Conservation (phyloP, 2,888 invertebrate genomes). For the Rugalucina vietnamica region DNA sequence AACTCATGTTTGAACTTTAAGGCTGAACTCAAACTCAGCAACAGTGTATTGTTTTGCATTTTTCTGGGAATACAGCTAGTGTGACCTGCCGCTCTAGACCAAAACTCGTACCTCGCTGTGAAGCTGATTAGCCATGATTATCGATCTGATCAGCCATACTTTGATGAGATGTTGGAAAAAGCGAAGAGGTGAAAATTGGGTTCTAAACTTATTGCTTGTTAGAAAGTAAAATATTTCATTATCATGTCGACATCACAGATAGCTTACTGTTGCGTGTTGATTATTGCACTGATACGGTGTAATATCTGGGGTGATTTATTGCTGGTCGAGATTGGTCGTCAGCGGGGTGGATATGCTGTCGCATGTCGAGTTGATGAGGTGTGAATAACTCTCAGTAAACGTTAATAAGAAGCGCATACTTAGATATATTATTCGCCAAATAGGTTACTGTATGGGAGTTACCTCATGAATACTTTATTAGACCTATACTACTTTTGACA, state of each 20-base stretch:
- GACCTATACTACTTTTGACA: too few relatives aligned
- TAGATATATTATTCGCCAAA: too few relatives aligned
- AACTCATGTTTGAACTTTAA: too few relatives aligned
- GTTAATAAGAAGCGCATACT: too few relatives aligned
- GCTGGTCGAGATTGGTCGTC: background rate
- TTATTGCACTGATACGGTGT: background rate
- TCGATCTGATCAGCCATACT: background rate
- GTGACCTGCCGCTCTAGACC: too few relatives aligned
- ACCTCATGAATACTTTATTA: too few relatives aligned
- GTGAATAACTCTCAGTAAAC: too few relatives aligned
- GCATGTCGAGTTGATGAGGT: background rate
- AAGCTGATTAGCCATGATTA: background rate
- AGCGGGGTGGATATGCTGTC: background rate
- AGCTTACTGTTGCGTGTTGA: background rate
- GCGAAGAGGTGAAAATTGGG: constrained; percentile 5
- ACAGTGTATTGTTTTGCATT: too few relatives aligned
- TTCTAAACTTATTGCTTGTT: background rate
- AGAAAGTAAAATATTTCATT: background rate
- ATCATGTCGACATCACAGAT: background rate
- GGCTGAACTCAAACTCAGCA: too few relatives aligned
- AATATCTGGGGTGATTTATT: background rate
- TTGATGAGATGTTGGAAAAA: background rate
- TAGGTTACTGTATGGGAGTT: too few relatives aligned
- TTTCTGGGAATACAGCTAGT: too few relatives aligned
- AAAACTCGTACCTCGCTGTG: background rate